These are phyloP conservation scores for Copsychus sechellarum DNA, from an alignment of 2,113 vertebrate species.

Conservation along the genomic window DNA sequence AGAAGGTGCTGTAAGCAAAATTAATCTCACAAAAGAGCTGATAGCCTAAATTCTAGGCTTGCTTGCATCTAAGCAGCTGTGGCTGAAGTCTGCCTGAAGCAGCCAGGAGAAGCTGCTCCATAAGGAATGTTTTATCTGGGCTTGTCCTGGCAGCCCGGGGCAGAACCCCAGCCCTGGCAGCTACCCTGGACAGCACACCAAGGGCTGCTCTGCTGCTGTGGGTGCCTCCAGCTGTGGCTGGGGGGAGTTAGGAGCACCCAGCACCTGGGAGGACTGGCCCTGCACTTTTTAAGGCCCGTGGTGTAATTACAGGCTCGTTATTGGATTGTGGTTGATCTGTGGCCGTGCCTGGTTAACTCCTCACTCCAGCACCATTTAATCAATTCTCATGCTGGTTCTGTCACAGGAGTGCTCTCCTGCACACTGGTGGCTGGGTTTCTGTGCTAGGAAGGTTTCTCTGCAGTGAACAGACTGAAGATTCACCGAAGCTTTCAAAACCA, in stretches of 20 bases:
- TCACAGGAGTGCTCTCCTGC: not conserved
- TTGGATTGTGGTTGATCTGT: not conserved
- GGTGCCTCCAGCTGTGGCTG: not conserved
- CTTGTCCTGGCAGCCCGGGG: too few relatives aligned
- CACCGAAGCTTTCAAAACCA: not conserved
- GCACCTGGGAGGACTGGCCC: not conserved
- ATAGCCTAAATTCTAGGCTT: too few relatives aligned
- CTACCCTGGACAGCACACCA: rapidly evolving
- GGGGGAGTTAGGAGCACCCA: not conserved
- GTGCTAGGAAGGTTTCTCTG: not conserved
- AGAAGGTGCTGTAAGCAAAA: too few relatives aligned
- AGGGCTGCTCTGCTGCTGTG: not conserved
- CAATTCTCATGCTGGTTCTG: not conserved
- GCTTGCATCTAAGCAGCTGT: too few relatives aligned
- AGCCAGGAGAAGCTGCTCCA: too few relatives aligned
- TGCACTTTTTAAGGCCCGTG: not conserved
- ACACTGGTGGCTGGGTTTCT: not conserved
- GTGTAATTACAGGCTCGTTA: not conserved
- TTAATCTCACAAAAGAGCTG: too few relatives aligned
- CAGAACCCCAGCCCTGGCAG: too few relatives aligned
- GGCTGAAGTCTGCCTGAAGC: too few relatives aligned
- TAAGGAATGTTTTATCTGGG: too few relatives aligned
- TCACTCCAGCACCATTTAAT: not conserved
- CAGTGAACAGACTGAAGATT: not conserved
- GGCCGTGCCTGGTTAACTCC: not conserved